Base-by-base conservation (phyloP, 1,140 invertebrate genomes). In the Ips nitidus region DNA sequence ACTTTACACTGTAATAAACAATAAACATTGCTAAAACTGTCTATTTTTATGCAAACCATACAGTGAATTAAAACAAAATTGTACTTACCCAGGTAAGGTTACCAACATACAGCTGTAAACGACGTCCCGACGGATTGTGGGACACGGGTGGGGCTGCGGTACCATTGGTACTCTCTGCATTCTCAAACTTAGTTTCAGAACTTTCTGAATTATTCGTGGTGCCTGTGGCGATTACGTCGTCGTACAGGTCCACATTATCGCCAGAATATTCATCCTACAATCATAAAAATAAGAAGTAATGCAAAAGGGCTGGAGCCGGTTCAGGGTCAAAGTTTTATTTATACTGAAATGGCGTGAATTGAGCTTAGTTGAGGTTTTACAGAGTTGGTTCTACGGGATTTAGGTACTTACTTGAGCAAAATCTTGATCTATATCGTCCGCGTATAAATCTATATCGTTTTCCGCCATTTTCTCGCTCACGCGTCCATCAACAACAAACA, bases 391-490 rank as follows among this genome's bases (percentile, higher is more conserved):
- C 22, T 22, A 22, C 22, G 22, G 22, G 22, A 22, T 22, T 22
- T 22, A 22, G 22, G 1, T 58, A 72, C 71, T 85, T 86, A 92
- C 92, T 84, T 92, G 90, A 78, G 92, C 91, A 85, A 97, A 97
- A 86, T 95, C 93, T 81, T 94, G 91, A 84, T 96, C 94, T 80
- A 97, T 90, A 88, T 97, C 94, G 82, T 97, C 95, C 74, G 92
- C 93, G 84, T 98, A 98, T 76, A 98, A 88, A 91, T 98, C 95
- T 83, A 98, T 95, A 86, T 97, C 95, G 85, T 91, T 92, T 83
- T 96, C 94, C 85, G 93, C 93, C 93, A 96, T 95, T 69, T 72
- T 74, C 22, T 50, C 22, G 22, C 22, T 22, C 22, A 22, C 22
- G 22, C 22, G 22, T 22, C 22, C 22, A 22, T 22, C 22, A 22